These are phyloP conservation scores for Urocynchramus pylzowi DNA, from an alignment of 2,113 vertebrate genomes.

Conservation along the genomic window DNA sequence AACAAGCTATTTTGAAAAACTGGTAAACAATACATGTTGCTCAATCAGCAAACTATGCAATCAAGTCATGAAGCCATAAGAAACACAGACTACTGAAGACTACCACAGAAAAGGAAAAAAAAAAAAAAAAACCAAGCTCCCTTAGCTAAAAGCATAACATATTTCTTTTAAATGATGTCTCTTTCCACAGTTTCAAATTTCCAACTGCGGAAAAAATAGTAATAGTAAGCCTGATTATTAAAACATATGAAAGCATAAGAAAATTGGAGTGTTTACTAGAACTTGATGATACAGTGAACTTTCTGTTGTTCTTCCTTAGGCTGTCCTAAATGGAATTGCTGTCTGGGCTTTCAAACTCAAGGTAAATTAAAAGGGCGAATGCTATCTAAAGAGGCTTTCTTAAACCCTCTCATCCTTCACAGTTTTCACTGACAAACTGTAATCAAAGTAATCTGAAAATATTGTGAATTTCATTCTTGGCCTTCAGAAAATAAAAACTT, in stretches of 20 bases:
- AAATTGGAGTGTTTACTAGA: not conserved
- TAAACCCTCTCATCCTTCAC: not conserved
- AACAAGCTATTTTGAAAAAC: not conserved
- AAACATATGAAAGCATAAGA: not conserved
- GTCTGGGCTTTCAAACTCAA: not conserved
- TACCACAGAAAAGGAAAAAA: not conserved
- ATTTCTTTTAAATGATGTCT: not conserved
- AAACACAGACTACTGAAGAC: slow-evolving; percentile 37
- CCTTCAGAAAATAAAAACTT: not conserved
- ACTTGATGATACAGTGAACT: not conserved
- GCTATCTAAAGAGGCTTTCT: not conserved
- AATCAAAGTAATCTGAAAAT: not conserved
- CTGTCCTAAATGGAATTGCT: not conserved
- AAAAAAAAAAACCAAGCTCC: no score
- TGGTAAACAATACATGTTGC: not conserved
- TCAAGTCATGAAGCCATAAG: slow-evolving; percentile 9
- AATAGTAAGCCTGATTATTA: not conserved
- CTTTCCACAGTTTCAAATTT: not conserved
- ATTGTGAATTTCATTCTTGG: not conserved
- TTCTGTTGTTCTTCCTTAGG: not conserved
- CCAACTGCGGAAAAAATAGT: not conserved
- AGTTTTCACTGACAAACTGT: not conserved
- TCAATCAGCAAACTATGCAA: not conserved
- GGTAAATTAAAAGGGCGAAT: not conserved
- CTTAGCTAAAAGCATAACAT: not conserved